phyloP scores from a whole-genome alignment of 2,888 invertebrate species.

The Epinotia bilunana region DNA sequence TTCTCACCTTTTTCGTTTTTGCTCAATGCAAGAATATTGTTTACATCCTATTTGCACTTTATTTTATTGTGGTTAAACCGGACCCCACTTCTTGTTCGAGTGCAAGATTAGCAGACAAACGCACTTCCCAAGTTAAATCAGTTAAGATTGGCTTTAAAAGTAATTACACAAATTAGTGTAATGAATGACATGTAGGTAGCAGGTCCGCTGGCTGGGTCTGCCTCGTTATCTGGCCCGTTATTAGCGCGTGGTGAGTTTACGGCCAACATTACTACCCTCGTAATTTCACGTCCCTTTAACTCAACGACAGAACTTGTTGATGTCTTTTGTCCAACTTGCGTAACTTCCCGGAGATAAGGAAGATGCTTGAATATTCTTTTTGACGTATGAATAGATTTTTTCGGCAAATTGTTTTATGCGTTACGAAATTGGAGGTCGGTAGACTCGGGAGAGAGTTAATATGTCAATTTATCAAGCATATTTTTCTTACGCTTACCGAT shows the following conservation, averaged over 20 bases:
- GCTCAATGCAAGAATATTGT: background rate
- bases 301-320: conserved; percentile 74
- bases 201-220: conserved; percentile 2
- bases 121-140: conserved; percentile 4
- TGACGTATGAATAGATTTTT: conserved; percentile 43
- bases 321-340: conserved; percentile 66
- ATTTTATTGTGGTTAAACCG: background rate
- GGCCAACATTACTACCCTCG: conserved; percentile 70
- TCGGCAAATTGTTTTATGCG: conserved; percentile 42
- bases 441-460: conserved; percentile 16
- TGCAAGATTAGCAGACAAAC: background rate
- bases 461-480: conserved; percentile 15
- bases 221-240: conserved; percentile 35
- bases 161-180: conserved; percentile 13
- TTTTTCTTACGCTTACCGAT: background rate
- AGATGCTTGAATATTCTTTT: conserved; percentile 42
- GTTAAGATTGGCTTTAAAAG: conserved; percentile 23
- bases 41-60: background rate
- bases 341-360: conserved; percentile 44
- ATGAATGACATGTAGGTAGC: conserved; percentile 20
- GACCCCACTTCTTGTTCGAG: background rate
- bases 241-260: conserved; percentile 55
- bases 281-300: conserved; percentile 80
- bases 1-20: background rate
- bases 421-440: conserved; percentile 28